Percentiles rank a stretch among this genome's conserved stretches.
phyloP scores from a whole-genome alignment of 2,888 invertebrate species.

The Orthosia gothica region DNA sequence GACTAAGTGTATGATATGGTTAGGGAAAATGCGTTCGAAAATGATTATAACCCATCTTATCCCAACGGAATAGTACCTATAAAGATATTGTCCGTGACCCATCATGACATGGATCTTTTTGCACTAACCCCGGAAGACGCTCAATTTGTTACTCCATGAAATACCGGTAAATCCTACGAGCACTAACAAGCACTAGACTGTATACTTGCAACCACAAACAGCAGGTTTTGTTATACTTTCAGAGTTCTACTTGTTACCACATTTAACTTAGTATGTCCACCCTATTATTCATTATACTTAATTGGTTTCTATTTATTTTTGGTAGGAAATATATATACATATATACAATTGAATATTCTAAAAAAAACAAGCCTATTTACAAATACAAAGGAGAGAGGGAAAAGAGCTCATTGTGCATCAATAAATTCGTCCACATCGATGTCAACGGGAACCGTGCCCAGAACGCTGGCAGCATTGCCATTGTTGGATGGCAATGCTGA shows the following conservation, averaged over 20 bases:
- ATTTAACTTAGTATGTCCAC: conserved; percentile 24
- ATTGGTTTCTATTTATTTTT: too few relatives aligned
- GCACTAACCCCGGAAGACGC: not conserved
- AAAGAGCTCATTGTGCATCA: too few relatives aligned
- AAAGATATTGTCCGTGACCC: too few relatives aligned
- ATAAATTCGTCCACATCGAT: too few relatives aligned
- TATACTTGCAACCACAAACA: conserved; percentile 38
- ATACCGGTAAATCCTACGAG: conserved; percentile 17
- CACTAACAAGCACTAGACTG: conserved; percentile 19
- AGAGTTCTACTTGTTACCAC: conserved; percentile 30
- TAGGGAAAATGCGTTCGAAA: not conserved
- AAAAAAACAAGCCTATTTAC: too few relatives aligned
- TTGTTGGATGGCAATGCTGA: too few relatives aligned
- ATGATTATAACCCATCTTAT: not conserved
- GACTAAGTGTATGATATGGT: not conserved
- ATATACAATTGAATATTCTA: too few relatives aligned
- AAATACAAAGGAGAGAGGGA: too few relatives aligned
- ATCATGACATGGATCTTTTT: not conserved
- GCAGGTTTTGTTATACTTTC: not conserved
- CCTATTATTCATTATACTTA: conserved; percentile 23
- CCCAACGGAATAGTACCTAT: too few relatives aligned
- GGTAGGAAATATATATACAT: too few relatives aligned
- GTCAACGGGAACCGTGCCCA: too few relatives aligned
- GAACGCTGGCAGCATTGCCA: too few relatives aligned
- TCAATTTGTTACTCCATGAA: conserved; percentile 15